Conservation (phyloP, 2,113 vertebrate species). For the Rhombomys opimus region DNA sequence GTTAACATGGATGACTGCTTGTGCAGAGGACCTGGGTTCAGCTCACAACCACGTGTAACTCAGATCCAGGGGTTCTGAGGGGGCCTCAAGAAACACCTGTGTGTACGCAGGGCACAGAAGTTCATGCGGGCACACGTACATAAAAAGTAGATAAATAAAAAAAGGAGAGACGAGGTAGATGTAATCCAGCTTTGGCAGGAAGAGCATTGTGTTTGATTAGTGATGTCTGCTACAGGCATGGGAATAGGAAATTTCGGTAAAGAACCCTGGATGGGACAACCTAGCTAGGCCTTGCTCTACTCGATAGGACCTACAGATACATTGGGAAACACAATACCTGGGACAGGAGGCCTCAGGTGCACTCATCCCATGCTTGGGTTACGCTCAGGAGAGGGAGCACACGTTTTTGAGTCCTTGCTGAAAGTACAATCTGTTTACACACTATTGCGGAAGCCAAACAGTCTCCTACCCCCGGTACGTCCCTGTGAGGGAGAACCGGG, state of each 20-base stretch:
- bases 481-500: background rate
- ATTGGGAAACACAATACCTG: background rate
- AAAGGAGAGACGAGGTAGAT: background rate
- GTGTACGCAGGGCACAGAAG: background rate
- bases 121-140: background rate
- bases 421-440: background rate
- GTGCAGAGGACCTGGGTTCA: background rate
- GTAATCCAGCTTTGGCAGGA: background rate
- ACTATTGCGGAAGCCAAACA: background rate
- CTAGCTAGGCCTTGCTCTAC: background rate
- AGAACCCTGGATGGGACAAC: background rate
- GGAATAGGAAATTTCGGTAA: fast-evolving
- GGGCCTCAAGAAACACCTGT: background rate
- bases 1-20: background rate
- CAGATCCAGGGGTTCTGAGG: background rate
- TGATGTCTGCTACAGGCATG: background rate
- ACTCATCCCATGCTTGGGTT: background rate
- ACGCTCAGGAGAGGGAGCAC: background rate
- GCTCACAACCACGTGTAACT: background rate
- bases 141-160: background rate
- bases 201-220: background rate
- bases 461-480: background rate
- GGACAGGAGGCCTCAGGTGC: background rate
- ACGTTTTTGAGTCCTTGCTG: background rate
- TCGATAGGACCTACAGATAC: background rate